Evolutionary conservation across 2,888 invertebrate species (phyloP).

Genomic region (Apamea monoglypha): DNA sequence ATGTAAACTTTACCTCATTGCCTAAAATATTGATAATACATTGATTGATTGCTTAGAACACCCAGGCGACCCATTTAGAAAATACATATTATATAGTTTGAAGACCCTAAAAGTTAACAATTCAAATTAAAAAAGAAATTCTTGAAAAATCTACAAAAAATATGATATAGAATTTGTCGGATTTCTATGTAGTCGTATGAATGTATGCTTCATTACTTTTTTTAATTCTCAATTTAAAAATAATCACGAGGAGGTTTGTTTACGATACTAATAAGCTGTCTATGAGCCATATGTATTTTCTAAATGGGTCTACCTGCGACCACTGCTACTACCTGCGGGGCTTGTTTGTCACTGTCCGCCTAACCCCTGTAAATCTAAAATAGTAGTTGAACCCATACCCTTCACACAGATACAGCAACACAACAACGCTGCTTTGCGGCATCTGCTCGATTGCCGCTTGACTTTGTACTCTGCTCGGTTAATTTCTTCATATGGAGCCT

Average conservation of each 20-base stretch:
- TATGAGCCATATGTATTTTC: neutral
- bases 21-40: neutral
- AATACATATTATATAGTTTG: no score
- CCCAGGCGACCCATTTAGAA: neutral
- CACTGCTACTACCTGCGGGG: no score
- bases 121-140: no score
- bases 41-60: neutral
- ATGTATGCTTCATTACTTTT: no score
- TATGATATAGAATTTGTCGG: no score
- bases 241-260: no score
- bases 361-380: neutral
- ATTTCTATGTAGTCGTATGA: no score
- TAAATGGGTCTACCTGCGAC: neutral
- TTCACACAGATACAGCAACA: constrained; percentile 11
- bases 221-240: no score
- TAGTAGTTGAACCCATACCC: constrained; percentile 1
- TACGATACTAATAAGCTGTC: no score
- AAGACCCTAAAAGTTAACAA: no score
- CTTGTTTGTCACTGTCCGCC: no score
- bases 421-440: neutral
- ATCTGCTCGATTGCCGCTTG: neutral
- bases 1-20: constrained; percentile 7
- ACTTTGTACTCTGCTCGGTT: neutral
- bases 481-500: neutral
- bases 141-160: no score